These are phyloP conservation scores for Brachionus plicatilis DNA, from an alignment of 1,140 invertebrate species.

Conservation along the genomic window DNA sequence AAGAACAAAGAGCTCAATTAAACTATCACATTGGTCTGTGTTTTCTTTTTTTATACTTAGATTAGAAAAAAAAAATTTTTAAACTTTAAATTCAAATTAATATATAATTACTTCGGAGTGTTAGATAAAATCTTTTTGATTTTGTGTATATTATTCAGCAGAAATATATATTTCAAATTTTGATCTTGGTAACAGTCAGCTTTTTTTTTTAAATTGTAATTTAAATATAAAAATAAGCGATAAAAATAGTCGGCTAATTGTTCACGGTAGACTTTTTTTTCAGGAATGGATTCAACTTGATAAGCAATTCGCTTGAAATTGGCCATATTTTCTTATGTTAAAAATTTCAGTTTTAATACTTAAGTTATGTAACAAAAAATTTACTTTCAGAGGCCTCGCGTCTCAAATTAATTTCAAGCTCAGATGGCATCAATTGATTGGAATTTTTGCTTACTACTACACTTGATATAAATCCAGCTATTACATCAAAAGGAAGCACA, in stretches of 20 bases:
- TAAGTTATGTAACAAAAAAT: neutral
- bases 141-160: slow-evolving; percentile 21
- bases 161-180: slow-evolving; percentile 2
- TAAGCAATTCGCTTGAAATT: slow-evolving; percentile 28
- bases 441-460: slow-evolving; percentile 27
- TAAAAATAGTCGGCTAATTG: slow-evolving; percentile 34
- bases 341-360: neutral
- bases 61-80: neutral
- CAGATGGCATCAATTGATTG: slow-evolving; percentile 18
- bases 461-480: slow-evolving; percentile 35
- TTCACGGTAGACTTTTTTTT: slow-evolving; percentile 6
- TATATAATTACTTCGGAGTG: neutral
- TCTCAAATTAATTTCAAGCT: slow-evolving; percentile 21
- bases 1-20: neutral
- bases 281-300: neutral
- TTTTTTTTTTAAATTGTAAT: slow-evolving; percentile 36
- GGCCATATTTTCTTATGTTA: neutral
- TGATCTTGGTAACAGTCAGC: slow-evolving; percentile 26
- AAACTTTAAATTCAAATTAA: neutral
- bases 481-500: slow-evolving; percentile 39
- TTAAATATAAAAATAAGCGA: slow-evolving; percentile 7
- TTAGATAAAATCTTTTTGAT: neutral
- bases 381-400: neutral
- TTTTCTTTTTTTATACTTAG: neutral
- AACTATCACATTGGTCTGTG: neutral